Percentiles rank a stretch among this genome's conserved stretches.
phyloP scores from a whole-genome alignment of 2,113 vertebrate genomes.

The Hystrix brachyura region DNA sequence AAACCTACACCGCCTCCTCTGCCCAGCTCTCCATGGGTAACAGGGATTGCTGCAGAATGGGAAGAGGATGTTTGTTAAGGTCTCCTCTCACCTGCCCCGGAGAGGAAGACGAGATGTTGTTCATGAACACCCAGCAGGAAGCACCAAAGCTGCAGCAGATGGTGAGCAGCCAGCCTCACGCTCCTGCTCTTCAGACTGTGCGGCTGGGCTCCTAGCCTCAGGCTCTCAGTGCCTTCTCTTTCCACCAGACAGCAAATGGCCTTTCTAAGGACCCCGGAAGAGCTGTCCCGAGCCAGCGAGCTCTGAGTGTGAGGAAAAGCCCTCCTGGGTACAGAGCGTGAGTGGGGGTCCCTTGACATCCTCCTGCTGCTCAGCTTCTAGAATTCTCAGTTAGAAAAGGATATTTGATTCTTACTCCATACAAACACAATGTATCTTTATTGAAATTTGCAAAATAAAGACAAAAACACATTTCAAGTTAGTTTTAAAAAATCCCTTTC shows the following conservation, averaged over 20 bases:
- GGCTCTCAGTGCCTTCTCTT: neutral
- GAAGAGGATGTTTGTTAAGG: neutral
- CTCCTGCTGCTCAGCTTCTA: neutral
- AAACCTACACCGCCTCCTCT: neutral
- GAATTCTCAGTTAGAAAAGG: slow-evolving; percentile 44
- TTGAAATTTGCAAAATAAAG: slow-evolving; percentile 73
- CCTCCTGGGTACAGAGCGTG: neutral
- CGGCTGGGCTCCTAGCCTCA: neutral
- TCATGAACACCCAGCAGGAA: accelerated
- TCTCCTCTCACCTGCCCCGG: neutral
- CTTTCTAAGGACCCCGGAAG: neutral
- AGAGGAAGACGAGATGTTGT: neutral
- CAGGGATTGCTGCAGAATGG: neutral
- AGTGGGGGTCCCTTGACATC: neutral
- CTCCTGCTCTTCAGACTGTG: neutral
- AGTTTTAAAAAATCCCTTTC: slow-evolving; percentile 63
- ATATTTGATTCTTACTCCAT: slow-evolving; percentile 6
- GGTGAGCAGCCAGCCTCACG: neutral
- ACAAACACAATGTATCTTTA: slow-evolving; percentile 72
- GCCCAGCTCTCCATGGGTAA: neutral
- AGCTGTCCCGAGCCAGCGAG: neutral
- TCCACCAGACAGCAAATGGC: neutral
- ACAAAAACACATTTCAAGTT: slow-evolving; percentile 73
- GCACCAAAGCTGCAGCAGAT: neutral
- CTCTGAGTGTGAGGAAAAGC: neutral